Conservation (phyloP, 2,888 invertebrate genomes). For the Biston betularia region DNA sequence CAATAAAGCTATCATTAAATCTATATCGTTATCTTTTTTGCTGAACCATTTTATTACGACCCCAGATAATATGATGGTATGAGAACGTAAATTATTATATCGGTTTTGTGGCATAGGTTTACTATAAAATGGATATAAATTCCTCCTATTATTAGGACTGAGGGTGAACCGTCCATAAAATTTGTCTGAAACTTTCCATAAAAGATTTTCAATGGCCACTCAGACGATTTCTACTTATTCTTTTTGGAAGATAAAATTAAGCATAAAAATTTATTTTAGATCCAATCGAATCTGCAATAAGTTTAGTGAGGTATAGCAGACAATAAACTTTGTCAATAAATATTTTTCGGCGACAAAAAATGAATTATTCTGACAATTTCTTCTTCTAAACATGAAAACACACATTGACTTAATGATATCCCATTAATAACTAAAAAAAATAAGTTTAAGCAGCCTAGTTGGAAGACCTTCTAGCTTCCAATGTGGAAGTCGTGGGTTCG, state of each 20-base stretch:
- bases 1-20: constrained; percentile 43
- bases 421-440: too few relatives aligned
- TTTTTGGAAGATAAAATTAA: constrained; percentile 38
- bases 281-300: constrained; percentile 28
- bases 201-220: constrained; percentile 36
- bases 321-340: constrained; percentile 33
- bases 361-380: too few relatives aligned
- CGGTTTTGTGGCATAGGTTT: constrained; percentile 44
- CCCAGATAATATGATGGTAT: constrained; percentile 50
- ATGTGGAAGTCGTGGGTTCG: too few relatives aligned
- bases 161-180: constrained; percentile 35
- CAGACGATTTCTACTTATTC: constrained; percentile 28
- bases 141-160: constrained; percentile 32
- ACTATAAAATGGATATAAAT: constrained; percentile 46
- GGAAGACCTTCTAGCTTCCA: too few relatives aligned
- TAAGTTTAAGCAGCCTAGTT: too few relatives aligned
- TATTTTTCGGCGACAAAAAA: background rate
- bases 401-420: too few relatives aligned
- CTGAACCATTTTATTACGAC: constrained; percentile 54
- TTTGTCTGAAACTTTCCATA: constrained; percentile 41
- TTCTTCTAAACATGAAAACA: too few relatives aligned
- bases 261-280: constrained; percentile 20
- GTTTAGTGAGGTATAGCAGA: constrained; percentile 18
- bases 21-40: constrained; percentile 46
- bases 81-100: constrained; percentile 48